Conservation (phyloP, 2,888 invertebrate species). For the Ecdyonurus torrentis region DNA sequence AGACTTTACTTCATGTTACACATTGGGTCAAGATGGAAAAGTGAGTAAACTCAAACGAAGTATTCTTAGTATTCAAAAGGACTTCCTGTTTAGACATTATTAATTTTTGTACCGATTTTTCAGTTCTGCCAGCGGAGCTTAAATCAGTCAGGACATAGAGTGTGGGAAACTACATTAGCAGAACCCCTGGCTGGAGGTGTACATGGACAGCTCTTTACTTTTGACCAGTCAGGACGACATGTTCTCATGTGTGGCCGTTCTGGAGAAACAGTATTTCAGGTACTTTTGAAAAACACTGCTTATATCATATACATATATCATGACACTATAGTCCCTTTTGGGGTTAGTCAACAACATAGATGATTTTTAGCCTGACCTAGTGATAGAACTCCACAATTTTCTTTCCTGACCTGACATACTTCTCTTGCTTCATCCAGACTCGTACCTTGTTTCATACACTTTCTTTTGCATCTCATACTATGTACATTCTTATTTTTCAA, state of each 20-base stretch:
- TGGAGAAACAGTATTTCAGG: conserved; percentile 28
- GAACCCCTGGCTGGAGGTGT: conserved; percentile 16
- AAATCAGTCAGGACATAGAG: conserved; percentile 23
- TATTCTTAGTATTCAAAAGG: not conserved
- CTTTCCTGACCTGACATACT: not conserved
- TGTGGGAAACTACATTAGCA: conserved; percentile 23
- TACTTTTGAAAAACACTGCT: conserved; percentile 14
- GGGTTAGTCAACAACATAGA: too few relatives aligned
- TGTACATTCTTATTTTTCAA: too few relatives aligned
- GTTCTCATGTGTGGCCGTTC: conserved; percentile 26
- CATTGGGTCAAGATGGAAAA: conserved; percentile 37
- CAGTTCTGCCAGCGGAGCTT: conserved; percentile 25
- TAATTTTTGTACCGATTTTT: conserved; percentile 1
- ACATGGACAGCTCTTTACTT: conserved; percentile 28
- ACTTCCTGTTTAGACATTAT: not conserved
- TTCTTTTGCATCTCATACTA: too few relatives aligned
- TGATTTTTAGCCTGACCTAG: too few relatives aligned
- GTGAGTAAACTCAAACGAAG: conserved; percentile 22
- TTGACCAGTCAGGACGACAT: conserved; percentile 28
- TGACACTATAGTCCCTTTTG: too few relatives aligned
- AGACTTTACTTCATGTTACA: conserved; percentile 37
- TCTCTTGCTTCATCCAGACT: too few relatives aligned
- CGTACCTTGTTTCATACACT: too few relatives aligned
- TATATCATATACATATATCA: not conserved
- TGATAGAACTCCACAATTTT: not conserved